phyloP scores from a whole-genome alignment of 1,140 invertebrate genomes.

The Bradynema listronoti region DNA sequence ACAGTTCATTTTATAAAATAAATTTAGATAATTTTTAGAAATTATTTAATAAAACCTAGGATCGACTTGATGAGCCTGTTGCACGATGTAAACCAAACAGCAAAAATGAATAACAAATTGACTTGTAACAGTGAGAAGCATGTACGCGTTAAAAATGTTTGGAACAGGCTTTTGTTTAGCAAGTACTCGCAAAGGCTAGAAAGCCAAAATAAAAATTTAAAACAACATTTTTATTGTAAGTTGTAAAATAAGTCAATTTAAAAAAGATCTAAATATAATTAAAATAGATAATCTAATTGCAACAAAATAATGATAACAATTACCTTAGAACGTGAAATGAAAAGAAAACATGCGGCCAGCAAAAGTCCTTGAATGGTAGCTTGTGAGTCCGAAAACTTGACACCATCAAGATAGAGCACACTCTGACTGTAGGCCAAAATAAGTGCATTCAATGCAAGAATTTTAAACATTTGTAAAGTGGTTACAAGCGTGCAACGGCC shows the following conservation, averaged over 20 bases:
- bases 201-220: slow-evolving; percentile 7
- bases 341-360: slow-evolving; percentile 89
- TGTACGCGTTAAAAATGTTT: slow-evolving; percentile 98
- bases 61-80: slow-evolving; percentile 47
- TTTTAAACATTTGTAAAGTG: slow-evolving; percentile 99
- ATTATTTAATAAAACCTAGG: slow-evolving; percentile 46
- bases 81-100: slow-evolving; percentile 79
- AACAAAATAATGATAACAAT: slow-evolving; percentile 1
- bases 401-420: slow-evolving; percentile 91
- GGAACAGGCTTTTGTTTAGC: slow-evolving; percentile 88
- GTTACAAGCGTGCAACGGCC: slow-evolving; percentile 96
- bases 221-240: background rate
- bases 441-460: slow-evolving; percentile 92
- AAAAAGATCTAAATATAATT: slow-evolving; percentile 8
- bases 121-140: slow-evolving; percentile 82
- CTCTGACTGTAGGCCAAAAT: slow-evolving; percentile 97
- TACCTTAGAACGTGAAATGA: slow-evolving; percentile 94
- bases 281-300: slow-evolving; percentile 12
- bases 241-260: background rate
- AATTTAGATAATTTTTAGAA: slow-evolving; percentile 13
- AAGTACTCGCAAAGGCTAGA: slow-evolving; percentile 79
- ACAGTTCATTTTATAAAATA: too few relatives aligned
- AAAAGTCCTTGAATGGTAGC: slow-evolving; percentile 81
- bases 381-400: slow-evolving; percentile 94
- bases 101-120: slow-evolving; percentile 93